A percentile compares a stretch with the other conserved stretches of the same genome.
Evolutionary conservation across 2,113 vertebrate species (phyloP).

Genomic region (Arvicanthis niloticus): DNA sequence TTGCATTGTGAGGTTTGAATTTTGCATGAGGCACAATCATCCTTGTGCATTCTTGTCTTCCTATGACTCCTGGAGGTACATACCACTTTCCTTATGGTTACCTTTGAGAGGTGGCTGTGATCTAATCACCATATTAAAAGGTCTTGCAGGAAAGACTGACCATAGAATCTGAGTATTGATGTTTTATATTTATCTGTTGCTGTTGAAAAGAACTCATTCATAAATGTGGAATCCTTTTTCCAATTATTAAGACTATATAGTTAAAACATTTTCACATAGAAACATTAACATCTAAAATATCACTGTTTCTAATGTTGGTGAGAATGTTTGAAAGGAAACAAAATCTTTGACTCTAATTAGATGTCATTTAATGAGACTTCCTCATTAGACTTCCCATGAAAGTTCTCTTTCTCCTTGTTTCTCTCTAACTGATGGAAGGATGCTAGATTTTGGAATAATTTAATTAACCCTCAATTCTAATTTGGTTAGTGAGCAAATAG

Average conservation of each 20-base stretch:
- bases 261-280: not conserved
- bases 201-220: not conserved
- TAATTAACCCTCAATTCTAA: not conserved
- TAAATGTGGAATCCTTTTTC: not conserved
- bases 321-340: not conserved
- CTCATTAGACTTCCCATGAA: not conserved
- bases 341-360: not conserved
- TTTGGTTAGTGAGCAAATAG: not conserved
- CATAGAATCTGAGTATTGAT: not conserved
- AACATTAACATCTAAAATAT: not conserved
- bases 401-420: not conserved
- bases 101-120: not conserved
- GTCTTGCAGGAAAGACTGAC: not conserved
- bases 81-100: not conserved
- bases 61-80: not conserved
- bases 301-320: not conserved
- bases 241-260: not conserved
- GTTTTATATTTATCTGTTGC: not conserved
- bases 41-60: not conserved
- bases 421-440: not conserved
- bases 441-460: not conserved
- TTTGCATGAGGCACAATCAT: not conserved
- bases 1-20: not conserved
- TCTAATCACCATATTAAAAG: not conserved
- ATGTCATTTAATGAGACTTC: too few relatives aligned